These are phyloP conservation scores for Leucophenga maculata DNA, from an alignment of 2,888 invertebrate species.

Conservation along the genomic window DNA sequence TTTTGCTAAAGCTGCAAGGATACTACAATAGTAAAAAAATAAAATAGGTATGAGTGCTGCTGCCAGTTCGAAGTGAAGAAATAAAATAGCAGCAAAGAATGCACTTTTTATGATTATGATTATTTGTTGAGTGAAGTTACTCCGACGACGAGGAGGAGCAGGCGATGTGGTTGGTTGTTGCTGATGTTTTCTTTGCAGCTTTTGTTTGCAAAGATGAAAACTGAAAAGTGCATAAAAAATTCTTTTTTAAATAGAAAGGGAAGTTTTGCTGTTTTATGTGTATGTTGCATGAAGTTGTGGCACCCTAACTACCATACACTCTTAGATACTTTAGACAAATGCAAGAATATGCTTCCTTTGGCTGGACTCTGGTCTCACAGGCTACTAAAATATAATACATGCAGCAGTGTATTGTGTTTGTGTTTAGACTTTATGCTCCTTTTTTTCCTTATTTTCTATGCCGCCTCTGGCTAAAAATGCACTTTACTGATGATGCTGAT, in stretches of 20 bases:
- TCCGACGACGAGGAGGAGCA: no score
- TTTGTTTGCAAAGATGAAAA: constrained; percentile 47
- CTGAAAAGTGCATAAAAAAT: constrained; percentile 64
- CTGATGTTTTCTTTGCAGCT: constrained; percentile 41
- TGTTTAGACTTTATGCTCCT: constrained; percentile 48
- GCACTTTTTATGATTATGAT: constrained; percentile 66
- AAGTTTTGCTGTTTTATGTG: constrained; percentile 23
- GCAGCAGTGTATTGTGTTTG: constrained; percentile 27
- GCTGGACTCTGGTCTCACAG: constrained; percentile 56
- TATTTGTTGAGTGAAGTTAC: constrained; percentile 55
- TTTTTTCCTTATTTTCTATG: not conserved
- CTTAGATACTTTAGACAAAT: not conserved
- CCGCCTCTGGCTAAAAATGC: constrained; percentile 63
- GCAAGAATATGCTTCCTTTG: constrained; percentile 50
- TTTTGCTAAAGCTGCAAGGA: constrained; percentile 15
- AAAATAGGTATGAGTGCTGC: constrained; percentile 20
- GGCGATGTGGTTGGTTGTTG: constrained; percentile 46
- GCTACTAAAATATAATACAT: no score
- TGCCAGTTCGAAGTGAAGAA: constrained; percentile 10
- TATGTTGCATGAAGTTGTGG: no score
- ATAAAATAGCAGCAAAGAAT: constrained; percentile 40
- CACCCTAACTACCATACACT: no score
- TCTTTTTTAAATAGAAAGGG: constrained; percentile 36
- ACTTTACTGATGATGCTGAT: constrained; percentile 58
- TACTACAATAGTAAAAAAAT: not conserved